phyloP scores from a whole-genome alignment of 2,113 vertebrate species.

The Echinops telfairi region DNA sequence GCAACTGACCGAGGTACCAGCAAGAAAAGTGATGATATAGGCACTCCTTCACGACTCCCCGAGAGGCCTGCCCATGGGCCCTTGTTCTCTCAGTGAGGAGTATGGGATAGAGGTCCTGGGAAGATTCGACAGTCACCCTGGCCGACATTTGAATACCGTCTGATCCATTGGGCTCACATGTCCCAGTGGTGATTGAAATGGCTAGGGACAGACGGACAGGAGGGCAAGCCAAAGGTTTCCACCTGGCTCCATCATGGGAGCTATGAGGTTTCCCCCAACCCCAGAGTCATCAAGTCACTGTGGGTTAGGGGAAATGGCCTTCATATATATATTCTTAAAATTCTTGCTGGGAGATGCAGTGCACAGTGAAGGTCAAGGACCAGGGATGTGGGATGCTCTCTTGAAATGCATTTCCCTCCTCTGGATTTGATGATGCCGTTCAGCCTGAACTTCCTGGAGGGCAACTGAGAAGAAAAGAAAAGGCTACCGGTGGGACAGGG shows the following conservation, averaged over 20 bases:
- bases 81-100: neutral
- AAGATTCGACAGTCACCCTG: neutral
- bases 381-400: neutral
- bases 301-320: accelerated
- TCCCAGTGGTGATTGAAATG: neutral
- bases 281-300: neutral
- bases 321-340: neutral
- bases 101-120: neutral
- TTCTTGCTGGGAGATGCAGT: neutral
- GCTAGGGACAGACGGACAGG: neutral
- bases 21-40: neutral
- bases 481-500: neutral
- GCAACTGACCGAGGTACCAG: neutral
- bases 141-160: neutral
- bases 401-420: neutral
- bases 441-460: accelerated
- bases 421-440: neutral
- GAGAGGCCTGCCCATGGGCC: neutral
- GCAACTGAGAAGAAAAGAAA: neutral
- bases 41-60: neutral
- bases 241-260: neutral
- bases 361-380: neutral
- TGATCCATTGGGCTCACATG: neutral
- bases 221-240: neutral
- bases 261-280: neutral